Base-by-base conservation (phyloP, 1,140 invertebrate species). In the Triops longicaudatus region DNA sequence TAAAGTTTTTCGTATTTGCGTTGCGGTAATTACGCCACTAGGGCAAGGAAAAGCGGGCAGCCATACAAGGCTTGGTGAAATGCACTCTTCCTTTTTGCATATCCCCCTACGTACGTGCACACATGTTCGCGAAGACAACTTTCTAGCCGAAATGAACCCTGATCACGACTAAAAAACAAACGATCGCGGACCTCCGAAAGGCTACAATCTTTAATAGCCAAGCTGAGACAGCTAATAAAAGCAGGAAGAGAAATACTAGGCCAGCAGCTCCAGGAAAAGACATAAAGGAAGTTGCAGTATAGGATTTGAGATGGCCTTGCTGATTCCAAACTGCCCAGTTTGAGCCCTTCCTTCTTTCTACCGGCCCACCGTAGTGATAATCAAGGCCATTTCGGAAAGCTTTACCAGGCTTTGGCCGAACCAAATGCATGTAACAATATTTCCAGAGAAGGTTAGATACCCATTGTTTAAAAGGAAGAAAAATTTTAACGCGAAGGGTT, bases 181-280 rank as follows among this genome's bases (percentile, higher is more conserved):
- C 31, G 31, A 37, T 7, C 31, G 2, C 7, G n/a, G n/a, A n/a
- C 31, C 31, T 37, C 31, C 31, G 7, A 37, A 37, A 37, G 31
- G 2, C 2, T 37, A 37, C 2, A 4, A 37, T 37, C 31, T 37
- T 37, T 37, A 2, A 7, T 37, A 37, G n/a, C n/a, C n/a, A 37
- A 37, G 31, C 31, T 37, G 31, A 37, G 31, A 37, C 31, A 37
- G 31, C 31, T 63, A 63, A 63, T 63, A 63, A 63, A 63, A 63
- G n/a, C 50, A 22, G 50, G 50, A 63, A 63, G 50, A 63, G 50
- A 63, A 63, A 63, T 17, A 63, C 50, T 63, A 63, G 50, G 50
- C 50, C 50, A 63, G 6, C 50, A n/a, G 17, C 17, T n/a, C 50
- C 50, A 63, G 50, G 50, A 63, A 63, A 63, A 63, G 50, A 63